Percentiles rank a stretch among this genome's conserved stretches.
phyloP scores from a whole-genome alignment of 64 coral and sea anemone species.

The Pocillopora damicornis region DNA sequence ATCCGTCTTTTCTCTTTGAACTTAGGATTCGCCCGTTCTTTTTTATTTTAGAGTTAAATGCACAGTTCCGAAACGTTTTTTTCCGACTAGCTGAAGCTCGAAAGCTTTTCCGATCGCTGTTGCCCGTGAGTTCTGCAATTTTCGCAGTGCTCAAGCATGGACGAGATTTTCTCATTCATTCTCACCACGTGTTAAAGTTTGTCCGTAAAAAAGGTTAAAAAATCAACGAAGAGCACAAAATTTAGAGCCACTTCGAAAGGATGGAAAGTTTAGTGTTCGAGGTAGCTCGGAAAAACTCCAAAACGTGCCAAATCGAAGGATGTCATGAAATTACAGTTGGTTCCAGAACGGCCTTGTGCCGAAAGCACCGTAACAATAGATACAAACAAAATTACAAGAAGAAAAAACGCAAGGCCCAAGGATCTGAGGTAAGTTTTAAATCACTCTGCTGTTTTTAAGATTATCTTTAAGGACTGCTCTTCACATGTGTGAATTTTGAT shows the following conservation, averaged over 20 bases:
- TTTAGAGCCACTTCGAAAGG: not conserved
- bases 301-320: constrained; percentile 95
- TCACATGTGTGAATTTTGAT: not conserved
- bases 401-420: constrained; percentile 86
- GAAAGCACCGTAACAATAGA: constrained; percentile 97
- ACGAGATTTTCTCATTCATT: constrained; percentile 25
- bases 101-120: constrained; percentile 2
- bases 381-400: constrained; percentile 99
- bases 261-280: constrained; percentile 44
- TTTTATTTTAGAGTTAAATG: not conserved
- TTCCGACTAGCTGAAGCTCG: not conserved
- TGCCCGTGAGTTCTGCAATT: not conserved
- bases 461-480: not conserved
- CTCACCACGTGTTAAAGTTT: constrained; percentile 75
- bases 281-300: constrained; percentile 32
- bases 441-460: too few relatives aligned
- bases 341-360: constrained; percentile 75
- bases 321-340: constrained; percentile 86
- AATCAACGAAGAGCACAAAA: constrained; percentile 8
- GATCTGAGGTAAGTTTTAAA: constrained; percentile 51
- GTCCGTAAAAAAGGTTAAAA: constrained; percentile 9
- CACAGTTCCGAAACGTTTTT: constrained; percentile 4
- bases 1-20: not conserved
- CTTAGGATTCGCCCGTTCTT: not conserved
- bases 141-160: not conserved